Evolutionary conservation across 37 sponge, comb jelly and placozoan species (phyloP), one percentile per base, ranked within the genome.

Genomic region (Ephydatia muelleri): DNA sequence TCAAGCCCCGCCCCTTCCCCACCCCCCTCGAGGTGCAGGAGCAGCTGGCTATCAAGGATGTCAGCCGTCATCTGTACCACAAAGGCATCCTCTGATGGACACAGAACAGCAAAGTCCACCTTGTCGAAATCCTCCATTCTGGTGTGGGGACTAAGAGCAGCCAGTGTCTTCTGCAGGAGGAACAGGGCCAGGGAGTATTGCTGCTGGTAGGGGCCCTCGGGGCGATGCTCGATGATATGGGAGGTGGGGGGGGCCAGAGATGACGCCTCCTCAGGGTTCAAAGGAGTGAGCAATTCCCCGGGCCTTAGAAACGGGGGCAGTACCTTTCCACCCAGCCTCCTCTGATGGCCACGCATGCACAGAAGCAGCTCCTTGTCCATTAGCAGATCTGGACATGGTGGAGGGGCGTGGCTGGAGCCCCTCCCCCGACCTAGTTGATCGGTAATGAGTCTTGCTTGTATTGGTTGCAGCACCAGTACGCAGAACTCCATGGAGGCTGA

Each of bases 171-270:
- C 78, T 90, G 86, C 38, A 90, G 68, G 40, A 90, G 38, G 67
- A 72, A 66, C 86, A 90, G 57, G n/a, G 91, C 86, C 0, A 85
- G 65, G 47, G 43, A 75, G 72, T 86, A 85, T 27, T 90, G 91
- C 34, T 90, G 83, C 26, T 80, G 81, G 31, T 76, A 90, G 6
- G 91, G 91, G 0, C 91, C 91, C 30, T 31, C 14, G 34, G 91
- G 91, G 14, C 64, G 78, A 34, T 90, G 82, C 35, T 90, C 91
- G 3, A 90, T 73, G 8, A 85, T 34, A 67, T 85, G 82, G 27
- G 86, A 68, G 48, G 73, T 21, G 4, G 57, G 0, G 30, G 91
- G 91, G 33, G 40, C 35, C 28, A 86, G n/a, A 0, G 21, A n/a
- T 2, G 85, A 86, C 0, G 86, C 87, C 67, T 13, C 36, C 8